Percentiles rank a stretch among this genome's conserved stretches.
Conservation (phyloP, 2,888 invertebrate genomes). For the Amiota minor region DNA sequence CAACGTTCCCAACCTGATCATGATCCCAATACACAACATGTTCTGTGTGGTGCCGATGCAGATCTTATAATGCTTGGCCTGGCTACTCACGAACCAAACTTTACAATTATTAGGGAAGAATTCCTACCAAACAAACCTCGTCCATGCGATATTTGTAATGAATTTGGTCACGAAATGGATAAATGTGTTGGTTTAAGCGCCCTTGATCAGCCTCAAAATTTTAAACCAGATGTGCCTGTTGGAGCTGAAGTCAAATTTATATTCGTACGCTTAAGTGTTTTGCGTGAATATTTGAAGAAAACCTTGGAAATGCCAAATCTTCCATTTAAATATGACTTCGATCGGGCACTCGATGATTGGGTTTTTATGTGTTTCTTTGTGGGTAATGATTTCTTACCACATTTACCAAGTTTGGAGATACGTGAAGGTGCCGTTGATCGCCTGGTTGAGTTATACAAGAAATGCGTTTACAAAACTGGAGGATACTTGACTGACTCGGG, state of each 20-base stretch:
- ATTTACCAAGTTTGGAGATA: slow-evolving; percentile 97
- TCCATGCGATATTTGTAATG: slow-evolving; percentile 96
- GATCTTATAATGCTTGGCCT: slow-evolving; percentile 98
- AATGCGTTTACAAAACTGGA: slow-evolving; percentile 93
- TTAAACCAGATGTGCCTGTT: slow-evolving; percentile 76
- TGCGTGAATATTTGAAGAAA: slow-evolving; percentile 93
- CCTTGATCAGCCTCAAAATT: slow-evolving; percentile 73
- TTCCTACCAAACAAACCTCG: slow-evolving; percentile 97
- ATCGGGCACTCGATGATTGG: slow-evolving; percentile 98
- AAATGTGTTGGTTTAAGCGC: slow-evolving; percentile 87
- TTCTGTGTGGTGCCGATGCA: slow-evolving; percentile 98
- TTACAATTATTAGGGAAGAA: slow-evolving; percentile 98
- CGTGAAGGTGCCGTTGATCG: slow-evolving; percentile 97
- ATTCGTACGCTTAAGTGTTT: slow-evolving; percentile 92
- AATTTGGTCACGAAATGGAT: slow-evolving; percentile 93
- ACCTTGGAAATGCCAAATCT: slow-evolving; percentile 93
- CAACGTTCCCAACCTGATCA: slow-evolving; percentile 96
- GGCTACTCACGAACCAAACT: slow-evolving; percentile 99
- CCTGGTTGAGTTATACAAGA: slow-evolving; percentile 93
- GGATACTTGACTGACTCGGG: slow-evolving; percentile 97
- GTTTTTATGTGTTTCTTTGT: slow-evolving; percentile 99
- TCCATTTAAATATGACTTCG: slow-evolving; percentile 95
- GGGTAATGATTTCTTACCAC: slow-evolving; percentile 98
- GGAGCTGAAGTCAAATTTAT: slow-evolving; percentile 89
- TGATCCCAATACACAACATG: slow-evolving; percentile 98